Percentiles rank a stretch among this genome's conserved stretches.
Evolutionary conservation across 1,140 invertebrate genomes (phyloP).

Genomic region (Scaptomyza pallida): DNA sequence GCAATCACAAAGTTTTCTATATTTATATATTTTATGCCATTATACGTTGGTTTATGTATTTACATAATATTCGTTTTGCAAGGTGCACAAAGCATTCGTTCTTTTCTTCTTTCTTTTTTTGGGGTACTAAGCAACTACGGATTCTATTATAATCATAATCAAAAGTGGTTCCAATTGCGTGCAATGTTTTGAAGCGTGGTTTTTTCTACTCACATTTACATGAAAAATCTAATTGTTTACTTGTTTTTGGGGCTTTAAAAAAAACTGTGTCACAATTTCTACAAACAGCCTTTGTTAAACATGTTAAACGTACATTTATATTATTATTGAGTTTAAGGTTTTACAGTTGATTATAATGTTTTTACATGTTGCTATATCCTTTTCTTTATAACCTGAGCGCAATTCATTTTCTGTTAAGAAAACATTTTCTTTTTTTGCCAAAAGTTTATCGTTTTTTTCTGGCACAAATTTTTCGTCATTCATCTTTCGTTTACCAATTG

Average conservation of each 20-base stretch:
- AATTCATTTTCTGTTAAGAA: constrained; percentile 63
- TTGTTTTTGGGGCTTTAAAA: constrained; percentile 57
- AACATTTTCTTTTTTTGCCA: constrained; percentile 29
- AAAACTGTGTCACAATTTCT: constrained; percentile 83
- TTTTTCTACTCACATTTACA: constrained; percentile 49
- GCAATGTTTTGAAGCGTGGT: constrained; percentile 29
- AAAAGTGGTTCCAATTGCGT: constrained; percentile 10
- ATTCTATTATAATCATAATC: constrained; percentile 26
- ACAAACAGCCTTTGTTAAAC: constrained; percentile 83
- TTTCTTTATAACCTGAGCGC: constrained; percentile 75
- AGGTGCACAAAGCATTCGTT: too few species aligned
- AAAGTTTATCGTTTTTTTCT: constrained; percentile 8
- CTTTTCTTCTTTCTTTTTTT: not conserved
- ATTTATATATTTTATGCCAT: constrained; percentile 19
- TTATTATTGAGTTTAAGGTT: constrained; percentile 37
- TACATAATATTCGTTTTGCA: not conserved
- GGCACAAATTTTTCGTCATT: constrained; percentile 23
- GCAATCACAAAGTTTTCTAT: constrained; percentile 78
- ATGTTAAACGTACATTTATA: constrained; percentile 71
- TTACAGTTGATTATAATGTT: constrained; percentile 36
- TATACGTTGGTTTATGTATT: not conserved
- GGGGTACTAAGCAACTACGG: constrained; percentile 53
- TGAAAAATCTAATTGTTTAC: constrained; percentile 21
- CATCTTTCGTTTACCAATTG: not conserved
- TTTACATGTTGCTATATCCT: constrained; percentile 45